Conservation (phyloP, 2,797 vertebrate genomes). For the Bucorvus abyssinicus region DNA sequence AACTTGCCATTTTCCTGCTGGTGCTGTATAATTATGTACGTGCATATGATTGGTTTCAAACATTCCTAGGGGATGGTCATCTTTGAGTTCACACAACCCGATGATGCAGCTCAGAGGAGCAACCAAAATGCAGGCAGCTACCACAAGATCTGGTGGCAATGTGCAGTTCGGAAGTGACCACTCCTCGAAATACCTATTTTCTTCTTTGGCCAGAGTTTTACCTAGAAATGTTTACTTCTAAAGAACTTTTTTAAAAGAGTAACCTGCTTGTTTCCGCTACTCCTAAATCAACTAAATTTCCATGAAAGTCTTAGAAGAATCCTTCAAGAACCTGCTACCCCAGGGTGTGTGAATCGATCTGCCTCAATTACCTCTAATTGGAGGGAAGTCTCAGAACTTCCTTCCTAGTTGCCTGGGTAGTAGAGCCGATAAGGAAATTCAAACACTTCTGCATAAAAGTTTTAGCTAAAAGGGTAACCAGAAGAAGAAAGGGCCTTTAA, state of each 20-base stretch:
- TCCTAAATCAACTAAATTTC: neutral
- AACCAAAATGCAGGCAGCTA: neutral
- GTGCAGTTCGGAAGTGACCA: neutral
- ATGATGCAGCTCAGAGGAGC: neutral
- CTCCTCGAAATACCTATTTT: neutral
- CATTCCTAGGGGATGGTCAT: neutral
- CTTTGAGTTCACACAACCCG: neutral
- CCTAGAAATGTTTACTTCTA: neutral
- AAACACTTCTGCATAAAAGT: neutral
- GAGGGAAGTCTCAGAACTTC: neutral
- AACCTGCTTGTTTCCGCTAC: neutral
- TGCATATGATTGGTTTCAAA: too few species aligned
- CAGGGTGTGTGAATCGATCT: neutral
- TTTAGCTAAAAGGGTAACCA: neutral
- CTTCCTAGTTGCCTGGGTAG: neutral
- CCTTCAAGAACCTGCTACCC: neutral
- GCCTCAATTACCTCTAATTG: neutral
- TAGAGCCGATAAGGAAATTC: neutral
- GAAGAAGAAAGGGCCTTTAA: neutral
- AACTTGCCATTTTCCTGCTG: neutral
- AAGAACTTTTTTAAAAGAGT: neutral
- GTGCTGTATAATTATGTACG: neutral
- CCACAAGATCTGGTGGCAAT: neutral
- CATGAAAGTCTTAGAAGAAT: neutral
- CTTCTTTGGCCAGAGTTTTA: neutral